These are phyloP conservation scores for Fregata magnificens DNA, from an alignment of 2,113 vertebrate genomes.

Conservation along the genomic window DNA sequence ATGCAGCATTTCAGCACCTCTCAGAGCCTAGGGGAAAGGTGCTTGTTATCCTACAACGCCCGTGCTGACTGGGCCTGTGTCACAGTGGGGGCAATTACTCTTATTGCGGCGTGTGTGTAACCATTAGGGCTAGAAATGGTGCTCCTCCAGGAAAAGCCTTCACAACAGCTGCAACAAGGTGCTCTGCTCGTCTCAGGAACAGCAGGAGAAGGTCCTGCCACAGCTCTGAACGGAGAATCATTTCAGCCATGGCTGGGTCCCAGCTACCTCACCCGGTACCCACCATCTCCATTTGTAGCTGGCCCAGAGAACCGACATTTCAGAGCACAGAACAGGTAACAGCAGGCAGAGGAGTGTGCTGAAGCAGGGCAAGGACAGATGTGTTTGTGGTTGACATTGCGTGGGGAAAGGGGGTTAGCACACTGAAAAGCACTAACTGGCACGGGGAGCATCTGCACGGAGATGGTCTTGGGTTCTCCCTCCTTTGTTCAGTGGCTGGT, in stretches of 20 bases:
- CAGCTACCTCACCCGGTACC: background rate
- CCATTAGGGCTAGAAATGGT: background rate
- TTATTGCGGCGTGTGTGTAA: accelerated
- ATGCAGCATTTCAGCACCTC: background rate
- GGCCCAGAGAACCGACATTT: background rate
- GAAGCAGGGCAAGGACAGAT: background rate
- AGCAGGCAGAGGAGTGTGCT: background rate
- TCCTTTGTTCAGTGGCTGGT: background rate
- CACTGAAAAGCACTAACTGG: background rate
- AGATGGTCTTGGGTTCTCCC: background rate
- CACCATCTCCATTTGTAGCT: background rate
- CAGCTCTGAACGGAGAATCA: background rate
- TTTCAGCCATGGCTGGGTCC: background rate
- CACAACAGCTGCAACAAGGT: background rate
- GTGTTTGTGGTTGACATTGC: accelerated
- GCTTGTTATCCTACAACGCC: background rate
- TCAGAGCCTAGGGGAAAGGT: background rate
- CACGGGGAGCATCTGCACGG: background rate
- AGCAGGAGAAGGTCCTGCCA: background rate
- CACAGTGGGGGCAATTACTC: background rate
- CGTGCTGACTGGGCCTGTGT: background rate
- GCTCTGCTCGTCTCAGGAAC: background rate
- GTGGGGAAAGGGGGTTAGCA: too few species aligned
- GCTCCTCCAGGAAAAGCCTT: background rate
- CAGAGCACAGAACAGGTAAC: background rate